A percentile compares a stretch with the other conserved stretches of the same genome.
These are phyloP conservation scores for Lysiphlebus fabarum DNA, from an alignment of 1,140 invertebrate genomes.

Conservation along the genomic window DNA sequence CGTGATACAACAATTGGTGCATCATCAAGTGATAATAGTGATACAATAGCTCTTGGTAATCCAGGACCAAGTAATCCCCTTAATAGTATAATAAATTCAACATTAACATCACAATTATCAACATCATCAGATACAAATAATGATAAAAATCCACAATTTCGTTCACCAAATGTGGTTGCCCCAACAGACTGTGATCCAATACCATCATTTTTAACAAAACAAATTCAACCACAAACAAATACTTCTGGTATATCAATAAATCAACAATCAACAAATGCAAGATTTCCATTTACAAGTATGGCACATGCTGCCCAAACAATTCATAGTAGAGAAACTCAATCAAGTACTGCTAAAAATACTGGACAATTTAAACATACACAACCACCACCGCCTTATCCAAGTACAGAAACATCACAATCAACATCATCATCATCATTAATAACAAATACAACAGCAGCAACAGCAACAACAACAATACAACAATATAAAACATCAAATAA, in stretches of 20 bases:
- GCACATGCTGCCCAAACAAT: constrained; percentile 72
- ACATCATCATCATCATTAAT: constrained; percentile 11
- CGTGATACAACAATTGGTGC: constrained; percentile 33
- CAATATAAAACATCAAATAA: constrained; percentile 39
- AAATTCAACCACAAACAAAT: constrained; percentile 39
- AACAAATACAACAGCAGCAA: constrained; percentile 34
- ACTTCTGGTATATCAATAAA: constrained; percentile 34
- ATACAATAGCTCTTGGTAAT: constrained; percentile 39
- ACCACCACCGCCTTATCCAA: constrained; percentile 53
- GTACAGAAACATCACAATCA: constrained; percentile 41
- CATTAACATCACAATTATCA: constrained; percentile 29
- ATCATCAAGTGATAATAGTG: constrained; percentile 34
- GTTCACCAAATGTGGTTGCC: constrained; percentile 79
- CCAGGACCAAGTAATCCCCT: constrained; percentile 50
- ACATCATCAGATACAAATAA: constrained; percentile 46
- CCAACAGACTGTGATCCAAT: constrained; percentile 69
- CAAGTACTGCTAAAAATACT: constrained; percentile 46
- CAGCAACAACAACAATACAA: constrained; percentile 35
- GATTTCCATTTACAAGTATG: constrained; percentile 87
- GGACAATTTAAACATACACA: constrained; percentile 47
- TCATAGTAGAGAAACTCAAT: constrained; percentile 52
- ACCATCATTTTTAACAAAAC: constrained; percentile 52
- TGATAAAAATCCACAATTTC: constrained; percentile 61
- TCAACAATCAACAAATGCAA: constrained; percentile 51
- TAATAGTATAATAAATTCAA: constrained; percentile 21